Base-by-base conservation (phyloP, 2,797 vertebrate genomes). In the Cacajao melanocephalus region DNA sequence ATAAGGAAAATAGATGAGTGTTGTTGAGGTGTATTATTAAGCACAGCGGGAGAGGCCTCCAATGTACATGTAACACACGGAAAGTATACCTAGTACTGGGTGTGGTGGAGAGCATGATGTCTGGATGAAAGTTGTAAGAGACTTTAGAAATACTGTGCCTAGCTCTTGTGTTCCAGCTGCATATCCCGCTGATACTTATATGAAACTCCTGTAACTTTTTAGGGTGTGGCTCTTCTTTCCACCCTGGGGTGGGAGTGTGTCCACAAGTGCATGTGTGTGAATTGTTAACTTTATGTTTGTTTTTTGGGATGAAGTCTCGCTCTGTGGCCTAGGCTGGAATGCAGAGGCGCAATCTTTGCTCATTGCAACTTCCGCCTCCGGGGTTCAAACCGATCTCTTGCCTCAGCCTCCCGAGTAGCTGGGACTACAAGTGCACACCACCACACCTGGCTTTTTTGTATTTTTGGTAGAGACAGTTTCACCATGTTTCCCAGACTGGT, bases 61-160 rank as follows among this genome's bases (percentile, higher is more conserved):
- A 44, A 4, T 57, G 72, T 86, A 48, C 9, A 26, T 30, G 39
- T 93, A 36, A 75, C 24, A 92, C 36, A n/a, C 2, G 12, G 85
- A 91, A 97, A 92, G 30, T 55, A 76, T 88, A 90, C 73, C 9
- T 9, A 1, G 55, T 72, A 46, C 14, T 88, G 93, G 95, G 88
- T 93, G 96, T 84, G 94, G 97, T 98, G 52, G 93, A 88, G 33
- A 96, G 52, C 24, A 73, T 89, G 96, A 83, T 41, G 3, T 87
- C 82, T 95, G 75, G 86, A 81, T 78, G 57, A 95, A 95, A 95
- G 76, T 93, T 84, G 48, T 86, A 95, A 89, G 75, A 70, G 41
- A 58, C 81, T 73, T 96, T 93, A 24, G 96, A 96, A 93, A 78
- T 91, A 58, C 20, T 46, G 28, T 70, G 80, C 80, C 89, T 95